phyloP scores from a whole-genome alignment of 1,140 invertebrate genomes.

The Megathymus violae region DNA sequence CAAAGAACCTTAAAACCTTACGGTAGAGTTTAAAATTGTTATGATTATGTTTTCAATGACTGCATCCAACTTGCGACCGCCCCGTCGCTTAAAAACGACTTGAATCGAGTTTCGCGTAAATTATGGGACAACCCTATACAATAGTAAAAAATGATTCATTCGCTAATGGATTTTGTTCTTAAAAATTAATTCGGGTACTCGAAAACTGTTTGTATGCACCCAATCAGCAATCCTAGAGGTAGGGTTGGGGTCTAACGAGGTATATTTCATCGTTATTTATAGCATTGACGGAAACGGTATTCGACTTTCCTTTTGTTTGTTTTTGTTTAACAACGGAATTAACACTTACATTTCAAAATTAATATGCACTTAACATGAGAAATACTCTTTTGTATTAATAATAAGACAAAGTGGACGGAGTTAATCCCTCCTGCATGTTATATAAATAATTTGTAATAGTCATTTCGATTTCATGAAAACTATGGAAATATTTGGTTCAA shows the following conservation, averaged over 20 bases:
- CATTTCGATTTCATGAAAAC: too few relatives aligned
- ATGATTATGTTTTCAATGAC: constrained; percentile 29
- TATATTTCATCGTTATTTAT: constrained; percentile 1
- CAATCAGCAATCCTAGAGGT: constrained; percentile 61
- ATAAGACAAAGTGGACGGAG: too few relatives aligned
- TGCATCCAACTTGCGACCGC: constrained; percentile 60
- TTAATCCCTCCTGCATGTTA: too few relatives aligned
- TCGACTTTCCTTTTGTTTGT: not conserved
- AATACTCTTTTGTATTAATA: not conserved
- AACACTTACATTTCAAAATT: too few relatives aligned
- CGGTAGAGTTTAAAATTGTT: constrained; percentile 30
- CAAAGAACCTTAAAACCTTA: constrained; percentile 30
- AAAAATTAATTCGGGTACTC: constrained; percentile 81
- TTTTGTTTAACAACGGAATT: not conserved
- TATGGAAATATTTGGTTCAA: too few relatives aligned
- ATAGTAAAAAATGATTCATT: constrained; percentile 74
- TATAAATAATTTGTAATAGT: too few relatives aligned
- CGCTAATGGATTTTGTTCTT: constrained; percentile 81
- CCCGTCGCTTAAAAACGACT: constrained; percentile 73
- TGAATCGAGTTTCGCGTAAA: constrained; percentile 76
- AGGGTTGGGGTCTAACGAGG: constrained; percentile 48
- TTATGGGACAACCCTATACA: constrained; percentile 79
- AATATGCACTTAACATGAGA: too few relatives aligned
- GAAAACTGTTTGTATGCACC: constrained; percentile 73
- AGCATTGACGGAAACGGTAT: not conserved